Percentiles rank a stretch among this genome's conserved stretches.
Conservation (phyloP, 2,888 invertebrate species). For the Amiota communis region DNA sequence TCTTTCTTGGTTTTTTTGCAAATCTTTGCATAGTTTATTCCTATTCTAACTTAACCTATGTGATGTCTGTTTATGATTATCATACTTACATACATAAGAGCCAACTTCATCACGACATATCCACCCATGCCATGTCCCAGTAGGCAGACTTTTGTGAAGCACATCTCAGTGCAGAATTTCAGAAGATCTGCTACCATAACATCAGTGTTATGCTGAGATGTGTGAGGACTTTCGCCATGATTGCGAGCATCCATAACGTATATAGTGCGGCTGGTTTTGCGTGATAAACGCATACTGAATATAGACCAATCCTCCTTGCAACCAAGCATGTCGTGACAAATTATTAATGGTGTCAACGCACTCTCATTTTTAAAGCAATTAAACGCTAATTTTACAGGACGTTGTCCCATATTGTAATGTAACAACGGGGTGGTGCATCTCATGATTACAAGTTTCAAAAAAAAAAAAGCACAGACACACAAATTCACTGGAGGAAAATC, state of each 20-base stretch:
- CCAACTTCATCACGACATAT: constrained; percentile 89
- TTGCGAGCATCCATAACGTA: constrained; percentile 89
- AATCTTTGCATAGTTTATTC: no score
- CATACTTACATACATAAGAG: constrained; percentile 79
- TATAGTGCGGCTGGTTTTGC: constrained; percentile 75
- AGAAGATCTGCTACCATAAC: constrained; percentile 83
- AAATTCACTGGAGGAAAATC: no score
- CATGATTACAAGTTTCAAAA: no score
- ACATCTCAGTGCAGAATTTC: constrained; percentile 75
- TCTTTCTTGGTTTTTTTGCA: no score
- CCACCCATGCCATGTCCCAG: constrained; percentile 98
- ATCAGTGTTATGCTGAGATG: constrained; percentile 81
- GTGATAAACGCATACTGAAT: constrained; percentile 80
- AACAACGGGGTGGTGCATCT: no score
- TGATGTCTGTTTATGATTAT: no score
- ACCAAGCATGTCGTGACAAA: constrained; percentile 91
- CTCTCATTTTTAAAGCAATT: constrained; percentile 73
- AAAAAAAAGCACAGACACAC: no score
- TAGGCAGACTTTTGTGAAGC: constrained; percentile 74
- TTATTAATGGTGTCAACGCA: constrained; percentile 79
- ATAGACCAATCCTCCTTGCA: constrained; percentile 90
- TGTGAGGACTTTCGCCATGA: constrained; percentile 94
- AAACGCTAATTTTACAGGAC: constrained; percentile 70
- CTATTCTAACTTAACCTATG: no score
- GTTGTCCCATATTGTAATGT: no score